Base-by-base conservation (phyloP, 2,113 vertebrate species). In the Macquaria ambigua region DNA sequence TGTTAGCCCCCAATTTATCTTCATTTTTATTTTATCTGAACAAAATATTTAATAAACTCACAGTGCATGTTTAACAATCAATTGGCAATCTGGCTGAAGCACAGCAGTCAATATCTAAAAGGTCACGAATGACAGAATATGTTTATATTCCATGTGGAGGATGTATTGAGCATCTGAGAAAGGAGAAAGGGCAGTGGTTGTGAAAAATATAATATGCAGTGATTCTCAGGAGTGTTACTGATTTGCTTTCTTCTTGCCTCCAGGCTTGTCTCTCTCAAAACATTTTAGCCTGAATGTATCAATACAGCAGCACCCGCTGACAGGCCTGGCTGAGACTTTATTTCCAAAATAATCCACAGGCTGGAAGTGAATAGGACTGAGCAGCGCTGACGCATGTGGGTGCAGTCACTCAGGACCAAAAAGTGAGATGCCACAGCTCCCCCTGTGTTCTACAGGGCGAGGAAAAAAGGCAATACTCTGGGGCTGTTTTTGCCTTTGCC, bases 271-370 rank as follows among this genome's bases (percentile, higher is more conserved):
- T 89, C 88, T 77, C 72, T 82, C 66, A 77, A 80, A 90, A 84
- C 74, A 87, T 74, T 89, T 83, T 64, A 89, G 86, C 73, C 86
- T 89, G 80, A 79, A 89, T 78, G 69, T 67, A 87, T 93, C 88
- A 89, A 87, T 83, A 78, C 89, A 34, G 84, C 79, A 83, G 70
- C 21, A 12, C 28, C 77, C 64, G 23, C 64, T 87, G 93, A 91
- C 87, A 90, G 86, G 74, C 85, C 79, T 81, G 74, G 79, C 85
- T 84, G 76, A 89, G 78, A 82, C 82, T 92, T 78, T 31, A 87
- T 87, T 91, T 90, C 74, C 58, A 88, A 87, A 92, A 92, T 85
- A 93, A 94, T 91, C 87, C 83, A 90, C 74, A 78, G 74, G 71
- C 74, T 90, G 73, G 66, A 84, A 82, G 78, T 56, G 74, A 93